Conservation (phyloP, 2,797 vertebrate genomes). For the Takifugu ocellatus region DNA sequence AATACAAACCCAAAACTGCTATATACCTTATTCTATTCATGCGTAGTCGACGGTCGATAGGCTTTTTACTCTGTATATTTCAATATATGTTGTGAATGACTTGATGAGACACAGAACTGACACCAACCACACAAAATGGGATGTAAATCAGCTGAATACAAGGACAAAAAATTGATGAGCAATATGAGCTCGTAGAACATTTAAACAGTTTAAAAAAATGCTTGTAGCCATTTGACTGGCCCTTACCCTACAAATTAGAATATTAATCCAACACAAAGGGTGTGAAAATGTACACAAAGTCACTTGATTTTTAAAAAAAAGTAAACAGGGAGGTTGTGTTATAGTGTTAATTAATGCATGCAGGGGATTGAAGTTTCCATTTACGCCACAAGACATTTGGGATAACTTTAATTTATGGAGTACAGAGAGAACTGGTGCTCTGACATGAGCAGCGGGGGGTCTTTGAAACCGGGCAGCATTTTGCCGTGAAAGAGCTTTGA, state of each 20-base stretch:
- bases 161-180: too few relatives aligned
- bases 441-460: slow-evolving; percentile 88
- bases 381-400: slow-evolving; percentile 85
- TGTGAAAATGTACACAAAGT: slow-evolving; percentile 23
- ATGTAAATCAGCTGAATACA: too few relatives aligned
- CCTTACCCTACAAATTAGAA: not conserved
- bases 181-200: too few relatives aligned
- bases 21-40: too few relatives aligned
- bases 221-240: not conserved
- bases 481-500: slow-evolving; percentile 89
- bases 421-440: slow-evolving; percentile 95
- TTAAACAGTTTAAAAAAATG: too few relatives aligned
- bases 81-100: too few relatives aligned
- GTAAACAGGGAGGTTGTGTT: slow-evolving; percentile 76
- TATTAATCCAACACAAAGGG: slow-evolving; percentile 15
- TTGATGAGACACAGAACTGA: too few relatives aligned
- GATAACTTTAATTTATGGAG: slow-evolving; percentile 93
- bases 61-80: too few relatives aligned
- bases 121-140: too few relatives aligned
- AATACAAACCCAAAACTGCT: too few relatives aligned
- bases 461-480: slow-evolving; percentile 90
- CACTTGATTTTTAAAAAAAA: slow-evolving; percentile 63
- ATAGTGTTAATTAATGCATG: slow-evolving; percentile 82
- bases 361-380: slow-evolving; percentile 83
- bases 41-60: too few relatives aligned